Conservation (phyloP, 23 tunicate species). For the Ciona savignyi region DNA sequence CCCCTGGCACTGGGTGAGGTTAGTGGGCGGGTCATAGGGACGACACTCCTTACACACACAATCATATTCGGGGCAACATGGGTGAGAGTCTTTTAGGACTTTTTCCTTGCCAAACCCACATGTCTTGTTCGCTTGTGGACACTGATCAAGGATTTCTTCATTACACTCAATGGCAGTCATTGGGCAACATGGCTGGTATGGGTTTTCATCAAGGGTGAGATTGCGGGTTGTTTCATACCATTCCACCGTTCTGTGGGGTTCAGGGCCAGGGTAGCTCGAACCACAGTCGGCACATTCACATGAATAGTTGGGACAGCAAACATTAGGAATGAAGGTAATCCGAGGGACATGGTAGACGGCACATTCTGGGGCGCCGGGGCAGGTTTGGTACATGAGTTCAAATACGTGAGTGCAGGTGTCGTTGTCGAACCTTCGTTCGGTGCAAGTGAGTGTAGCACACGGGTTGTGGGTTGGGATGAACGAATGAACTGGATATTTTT, state of each 20-base stretch:
- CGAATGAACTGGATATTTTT: constrained; percentile 20
- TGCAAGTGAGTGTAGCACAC: constrained; percentile 9
- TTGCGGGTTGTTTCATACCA: constrained; percentile 11
- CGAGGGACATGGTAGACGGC: constrained; percentile 1
- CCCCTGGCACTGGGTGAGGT: background rate
- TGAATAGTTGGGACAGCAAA: constrained; percentile 19
- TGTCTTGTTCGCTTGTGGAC: background rate
- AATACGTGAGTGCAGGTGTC: constrained; percentile 13
- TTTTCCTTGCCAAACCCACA: constrained; percentile 7
- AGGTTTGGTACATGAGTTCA: constrained; percentile 1
- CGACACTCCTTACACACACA: constrained; percentile 13
- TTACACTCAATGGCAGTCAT: constrained; percentile 16
- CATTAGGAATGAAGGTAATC: background rate
- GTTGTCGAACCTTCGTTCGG: background rate
- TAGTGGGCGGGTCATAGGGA: background rate
- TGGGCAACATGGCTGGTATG: constrained; percentile 28
- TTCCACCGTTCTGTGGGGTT: constrained; percentile 9
- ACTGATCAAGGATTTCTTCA: background rate
- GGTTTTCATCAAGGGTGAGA: constrained; percentile 12
- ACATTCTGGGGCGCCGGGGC: constrained; percentile 7
- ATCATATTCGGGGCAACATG: constrained; percentile 7
- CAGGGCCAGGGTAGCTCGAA: constrained; percentile 10
- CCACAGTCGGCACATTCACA: constrained; percentile 33
- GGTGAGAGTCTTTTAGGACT: background rate
- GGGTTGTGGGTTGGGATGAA: constrained; percentile 21